These are phyloP conservation scores for Urosaurus nigricauda DNA, from an alignment of 2,797 vertebrate species.

Conservation along the genomic window DNA sequence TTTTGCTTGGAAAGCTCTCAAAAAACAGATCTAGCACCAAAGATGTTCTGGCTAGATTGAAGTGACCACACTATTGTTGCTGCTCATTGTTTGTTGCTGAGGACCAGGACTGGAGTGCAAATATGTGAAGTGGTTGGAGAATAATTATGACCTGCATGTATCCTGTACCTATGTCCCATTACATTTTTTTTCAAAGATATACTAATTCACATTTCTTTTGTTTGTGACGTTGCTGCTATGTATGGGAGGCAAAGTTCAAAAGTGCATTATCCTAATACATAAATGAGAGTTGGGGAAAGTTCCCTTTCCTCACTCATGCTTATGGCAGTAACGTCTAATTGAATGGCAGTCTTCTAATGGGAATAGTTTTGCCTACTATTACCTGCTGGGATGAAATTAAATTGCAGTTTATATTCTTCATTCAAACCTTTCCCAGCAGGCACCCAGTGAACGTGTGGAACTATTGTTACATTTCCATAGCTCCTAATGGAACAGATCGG, in stretches of 20 bases:
- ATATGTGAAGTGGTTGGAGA: too few relatives aligned
- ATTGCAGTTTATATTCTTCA: slow-evolving; percentile 30
- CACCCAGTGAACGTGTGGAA: rapidly evolving
- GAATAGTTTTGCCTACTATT: not conserved
- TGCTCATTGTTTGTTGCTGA: too few relatives aligned
- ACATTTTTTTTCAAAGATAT: not conserved
- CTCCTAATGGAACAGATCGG: not conserved
- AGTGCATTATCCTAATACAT: not conserved
- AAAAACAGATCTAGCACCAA: too few relatives aligned
- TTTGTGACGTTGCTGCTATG: not conserved
- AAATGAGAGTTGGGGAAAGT: not conserved
- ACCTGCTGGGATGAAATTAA: slow-evolving; percentile 4
- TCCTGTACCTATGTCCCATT: too few relatives aligned
- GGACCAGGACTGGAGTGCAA: too few relatives aligned
- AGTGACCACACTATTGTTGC: too few relatives aligned
- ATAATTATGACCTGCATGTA: too few relatives aligned
- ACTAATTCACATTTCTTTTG: not conserved
- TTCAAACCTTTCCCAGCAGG: not conserved
- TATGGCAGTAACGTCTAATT: not conserved
- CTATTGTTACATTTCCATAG: not conserved
- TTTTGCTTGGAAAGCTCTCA: too few relatives aligned
- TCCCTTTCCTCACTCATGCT: not conserved
- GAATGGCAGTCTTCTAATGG: slow-evolving; percentile 7
- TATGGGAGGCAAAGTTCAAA: not conserved
- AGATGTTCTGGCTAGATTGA: too few relatives aligned